Conservation (phyloP, 2,797 vertebrate species). For the Tadarida brasiliensis region DNA sequence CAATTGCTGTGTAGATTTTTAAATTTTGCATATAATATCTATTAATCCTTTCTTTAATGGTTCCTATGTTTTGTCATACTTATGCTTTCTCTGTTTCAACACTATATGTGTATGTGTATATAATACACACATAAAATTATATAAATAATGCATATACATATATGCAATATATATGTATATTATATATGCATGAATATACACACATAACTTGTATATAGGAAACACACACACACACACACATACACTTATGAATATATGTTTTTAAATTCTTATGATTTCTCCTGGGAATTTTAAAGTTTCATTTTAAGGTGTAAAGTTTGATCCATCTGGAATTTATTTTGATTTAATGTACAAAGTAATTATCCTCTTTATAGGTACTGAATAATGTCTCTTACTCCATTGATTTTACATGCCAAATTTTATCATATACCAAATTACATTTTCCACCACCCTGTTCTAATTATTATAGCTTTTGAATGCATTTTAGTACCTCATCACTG, state of each 20-base stretch:
- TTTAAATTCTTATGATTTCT: conserved; percentile 3
- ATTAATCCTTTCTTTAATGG: neutral
- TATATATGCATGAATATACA: neutral
- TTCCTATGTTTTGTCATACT: neutral
- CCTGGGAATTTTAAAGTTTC: neutral
- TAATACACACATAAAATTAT: neutral
- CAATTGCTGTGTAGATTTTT: neutral
- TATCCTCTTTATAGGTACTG: neutral
- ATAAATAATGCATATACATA: neutral
- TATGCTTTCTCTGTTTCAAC: neutral
- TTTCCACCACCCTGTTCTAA: neutral
- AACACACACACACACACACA: neutral
- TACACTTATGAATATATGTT: neutral
- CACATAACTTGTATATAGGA: neutral
- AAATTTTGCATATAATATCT: conserved; percentile 5
- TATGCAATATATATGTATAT: neutral
- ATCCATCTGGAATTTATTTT: conserved; percentile 45
- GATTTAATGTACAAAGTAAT: conserved; percentile 20
- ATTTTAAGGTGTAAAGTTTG: conserved; percentile 20
- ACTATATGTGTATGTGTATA: neutral
- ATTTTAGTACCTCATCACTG: neutral
- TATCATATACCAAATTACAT: neutral
- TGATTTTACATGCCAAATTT: conserved; percentile 13
- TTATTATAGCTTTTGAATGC: neutral
- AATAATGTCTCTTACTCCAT: neutral